phyloP scores from a whole-genome alignment of 2,888 invertebrate genomes.

The Sicus ferrugineus region DNA sequence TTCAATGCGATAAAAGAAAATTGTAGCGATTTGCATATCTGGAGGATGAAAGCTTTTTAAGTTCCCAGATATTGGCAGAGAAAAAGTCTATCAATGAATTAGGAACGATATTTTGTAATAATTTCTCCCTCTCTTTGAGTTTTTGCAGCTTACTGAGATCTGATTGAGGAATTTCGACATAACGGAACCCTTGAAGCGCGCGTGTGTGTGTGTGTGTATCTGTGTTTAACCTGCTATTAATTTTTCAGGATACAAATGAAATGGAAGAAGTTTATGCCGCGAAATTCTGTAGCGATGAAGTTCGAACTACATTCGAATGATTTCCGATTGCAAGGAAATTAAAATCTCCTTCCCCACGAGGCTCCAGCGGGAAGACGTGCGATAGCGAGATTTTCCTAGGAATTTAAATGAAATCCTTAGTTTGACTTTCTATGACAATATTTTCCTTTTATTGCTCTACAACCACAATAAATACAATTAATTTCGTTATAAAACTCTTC shows the following conservation, averaged over 20 bases:
- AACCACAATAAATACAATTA: background rate
- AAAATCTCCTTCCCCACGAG: background rate
- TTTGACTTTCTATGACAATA: too few species aligned
- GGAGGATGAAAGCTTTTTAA: too few species aligned
- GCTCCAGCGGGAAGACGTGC: background rate
- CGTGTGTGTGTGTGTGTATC: slow-evolving; percentile 1
- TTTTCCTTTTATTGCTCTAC: background rate
- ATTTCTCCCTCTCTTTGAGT: too few species aligned
- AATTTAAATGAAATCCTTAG: too few species aligned
- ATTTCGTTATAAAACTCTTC: background rate
- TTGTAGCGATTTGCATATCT: too few species aligned
- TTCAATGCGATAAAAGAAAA: too few species aligned
- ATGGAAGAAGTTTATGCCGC: background rate
- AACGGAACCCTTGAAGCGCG: slow-evolving; percentile 3
- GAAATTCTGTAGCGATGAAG: background rate
- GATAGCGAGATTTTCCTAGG: too few species aligned
- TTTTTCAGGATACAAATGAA: background rate
- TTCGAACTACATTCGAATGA: background rate
- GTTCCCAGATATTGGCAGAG: too few species aligned
- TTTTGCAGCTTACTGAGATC: too few species aligned
- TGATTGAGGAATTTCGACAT: too few species aligned
- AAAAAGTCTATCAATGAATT: too few species aligned
- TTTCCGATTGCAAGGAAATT: slow-evolving; percentile 1
- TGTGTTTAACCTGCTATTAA: background rate
- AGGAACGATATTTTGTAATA: too few species aligned